Evolutionary conservation across 64 coral and sea anemone species (phyloP).

Genomic region (Dendrophyllia cribrosa): DNA sequence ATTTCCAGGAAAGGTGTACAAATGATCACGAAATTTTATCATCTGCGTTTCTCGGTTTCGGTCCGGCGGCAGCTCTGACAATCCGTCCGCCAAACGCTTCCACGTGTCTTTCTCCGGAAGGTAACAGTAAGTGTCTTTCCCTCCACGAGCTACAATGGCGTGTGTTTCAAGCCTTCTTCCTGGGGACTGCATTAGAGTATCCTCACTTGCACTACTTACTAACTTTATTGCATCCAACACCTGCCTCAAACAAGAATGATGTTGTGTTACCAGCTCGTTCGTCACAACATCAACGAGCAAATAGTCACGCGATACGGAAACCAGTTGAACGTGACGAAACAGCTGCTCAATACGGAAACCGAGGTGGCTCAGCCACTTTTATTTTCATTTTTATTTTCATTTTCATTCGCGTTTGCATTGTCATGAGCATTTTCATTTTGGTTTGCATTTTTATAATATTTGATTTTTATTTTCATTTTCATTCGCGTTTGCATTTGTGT

Average conservation of each 20-base stretch:
- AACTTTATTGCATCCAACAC: constrained; percentile 20
- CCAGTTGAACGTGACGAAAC: constrained; percentile 12
- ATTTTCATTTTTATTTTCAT: too few species aligned
- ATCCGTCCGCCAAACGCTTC: neutral
- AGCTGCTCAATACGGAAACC: too few species aligned
- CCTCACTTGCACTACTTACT: constrained; percentile 6
- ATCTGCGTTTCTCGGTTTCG: neutral
- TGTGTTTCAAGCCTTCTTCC: constrained; percentile 19
- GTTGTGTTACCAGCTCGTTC: neutral
- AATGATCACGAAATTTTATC: neutral
- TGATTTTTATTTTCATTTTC: too few species aligned
- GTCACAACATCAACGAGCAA: constrained; percentile 6
- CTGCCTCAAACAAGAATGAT: constrained; percentile 8
- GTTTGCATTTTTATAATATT: too few species aligned
- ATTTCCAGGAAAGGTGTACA: neutral
- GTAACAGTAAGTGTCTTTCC: neutral
- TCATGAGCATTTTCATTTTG: too few species aligned
- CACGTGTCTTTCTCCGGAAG: neutral
- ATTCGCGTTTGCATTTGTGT: too few species aligned
- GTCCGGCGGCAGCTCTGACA: neutral
- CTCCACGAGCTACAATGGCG: neutral
- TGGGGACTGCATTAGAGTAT: neutral
- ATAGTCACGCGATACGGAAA: constrained; percentile 28
- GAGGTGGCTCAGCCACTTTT: too few species aligned
- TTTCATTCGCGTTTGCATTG: too few species aligned